Base-by-base conservation (phyloP, 2,113 vertebrate species). In the Hydrochoerus hydrochaeris region DNA sequence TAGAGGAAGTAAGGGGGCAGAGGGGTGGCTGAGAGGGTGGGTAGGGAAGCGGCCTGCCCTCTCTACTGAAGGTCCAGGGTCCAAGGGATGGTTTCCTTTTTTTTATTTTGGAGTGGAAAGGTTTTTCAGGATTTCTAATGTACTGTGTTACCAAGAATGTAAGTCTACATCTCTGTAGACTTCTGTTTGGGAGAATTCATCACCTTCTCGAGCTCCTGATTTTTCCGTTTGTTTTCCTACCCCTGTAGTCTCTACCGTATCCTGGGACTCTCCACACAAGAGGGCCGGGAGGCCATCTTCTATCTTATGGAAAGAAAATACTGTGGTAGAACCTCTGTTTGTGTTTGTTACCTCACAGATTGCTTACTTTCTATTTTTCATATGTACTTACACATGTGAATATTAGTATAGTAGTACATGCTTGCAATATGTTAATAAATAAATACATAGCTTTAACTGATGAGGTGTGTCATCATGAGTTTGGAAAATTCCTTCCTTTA, bases 101-200 rank as follows among this genome's bases (percentile, higher is more conserved):
- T 91, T 75, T 93, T 90, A 60, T 67, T 92, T 94, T 77, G 19
- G 26, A 54, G 44, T 73, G 26, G 57, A 52, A 90, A n/a, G 7
- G 22, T 17, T 35, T 82, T 75, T 65, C 75, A 83, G 14, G n/a
- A 75, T 85, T 91, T 83, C 65, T 78, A 35, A 38, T 52, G 10
- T 22, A 80, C 14, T 32, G 0, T 65, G 28, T 78, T 78, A 82
- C 38, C 80, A 80, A 65, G 95, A 95, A 71, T 65, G 38, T 22
- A 96, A 86, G 60, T 9, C 20, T 22, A 12, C 5, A 7, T 41
- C 54, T 77, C 38, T 57, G 8, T 28, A 24, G 86, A 69, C 80
- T 67, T 7, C 57, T 13, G 62, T 57, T 91, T 46, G 22, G 32
- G 67, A 30, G 38, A 62, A 54, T 44, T 92, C 46, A 5, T 69